Evolutionary conservation across 30 jellyfish, hydroid and myxozoan genomes (phyloP), one percentile per base, ranked within the genome.

Genomic region (Sanderia malayensis): DNA sequence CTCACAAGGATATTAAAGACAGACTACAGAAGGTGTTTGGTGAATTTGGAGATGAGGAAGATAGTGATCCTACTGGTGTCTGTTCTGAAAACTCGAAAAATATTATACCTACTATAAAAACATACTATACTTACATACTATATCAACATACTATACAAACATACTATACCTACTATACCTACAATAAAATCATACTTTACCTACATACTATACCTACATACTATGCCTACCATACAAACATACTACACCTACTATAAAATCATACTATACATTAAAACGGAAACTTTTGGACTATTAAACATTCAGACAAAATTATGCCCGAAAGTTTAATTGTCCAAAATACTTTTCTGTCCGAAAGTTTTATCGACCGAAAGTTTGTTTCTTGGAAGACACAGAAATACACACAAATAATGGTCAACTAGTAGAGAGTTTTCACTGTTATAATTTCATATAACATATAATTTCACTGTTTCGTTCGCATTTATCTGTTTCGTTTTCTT

Each of bases 251-350:
- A n/a, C n/a, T n/a, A n/a, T n/a, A n/a, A n/a, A n/a, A n/a, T n/a
- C n/a, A n/a, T n/a, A n/a, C n/a, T n/a, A n/a, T n/a, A n/a, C n/a
- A n/a, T n/a, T n/a, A 53, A 53, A 53, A 6, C 67, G 9, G 22
- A 53, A 53, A 53, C 28, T 53, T 53, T 53, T 29, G 24, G 67
- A 19, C 67, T 24, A 53, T 53, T 29, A 53, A 53, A 53, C 67
- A 13, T 53, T 53, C 69, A n/a, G n/a, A n/a, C n/a, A 22, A 22
- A 57, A 18, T 44, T 44, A 44, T 44, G 58, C 18, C 58, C 69
- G 31, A 57, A 57, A 57, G 69, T 22, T 57, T 57, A 57, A 57
- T 57, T 57, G 31, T 57, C 69, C 69, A 24, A 57, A 57, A 57
- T 57, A 31, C 1, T 2, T 31, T 57, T 31, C 21, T 57, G 69